phyloP scores from a whole-genome alignment of 2,113 vertebrate genomes.

The Chaenocephalus aceratus region DNA sequence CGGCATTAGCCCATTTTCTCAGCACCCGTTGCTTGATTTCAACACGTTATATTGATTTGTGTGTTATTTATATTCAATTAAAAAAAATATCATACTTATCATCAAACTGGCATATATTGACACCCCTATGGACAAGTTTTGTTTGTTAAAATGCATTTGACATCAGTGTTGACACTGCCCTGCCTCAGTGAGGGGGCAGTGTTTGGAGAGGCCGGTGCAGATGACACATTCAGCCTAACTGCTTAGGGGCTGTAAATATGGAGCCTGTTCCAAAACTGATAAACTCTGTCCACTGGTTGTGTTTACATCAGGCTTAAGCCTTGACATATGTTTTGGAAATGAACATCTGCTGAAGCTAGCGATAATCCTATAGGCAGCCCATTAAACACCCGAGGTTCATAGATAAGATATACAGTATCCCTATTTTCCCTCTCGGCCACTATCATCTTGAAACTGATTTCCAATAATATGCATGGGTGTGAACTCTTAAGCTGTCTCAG shows the following conservation, averaged over 20 bases:
- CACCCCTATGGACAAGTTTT: background rate
- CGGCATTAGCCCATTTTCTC: too few species aligned
- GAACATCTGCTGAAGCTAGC: constrained; percentile 78
- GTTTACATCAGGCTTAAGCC: constrained; percentile 80
- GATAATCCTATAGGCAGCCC: constrained; percentile 82
- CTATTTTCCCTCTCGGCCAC: constrained; percentile 55
- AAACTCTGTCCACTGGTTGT: constrained; percentile 78
- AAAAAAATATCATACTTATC: too few species aligned
- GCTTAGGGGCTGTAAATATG: constrained; percentile 70
- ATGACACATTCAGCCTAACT: constrained; percentile 67
- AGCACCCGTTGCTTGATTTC: too few species aligned
- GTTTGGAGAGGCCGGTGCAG: constrained; percentile 44
- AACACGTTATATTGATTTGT: too few species aligned
- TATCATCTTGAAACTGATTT: constrained; percentile 78
- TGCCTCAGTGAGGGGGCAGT: constrained; percentile 55
- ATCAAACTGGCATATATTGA: too few species aligned
- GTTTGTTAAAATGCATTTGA: constrained; percentile 12
- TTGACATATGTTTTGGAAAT: constrained; percentile 83
- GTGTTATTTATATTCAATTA: too few species aligned
- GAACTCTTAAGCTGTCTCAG: constrained; percentile 72
- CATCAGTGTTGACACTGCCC: constrained; percentile 3
- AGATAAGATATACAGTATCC: constrained; percentile 76
- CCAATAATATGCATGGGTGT: constrained; percentile 65
- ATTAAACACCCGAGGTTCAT: constrained; percentile 78
- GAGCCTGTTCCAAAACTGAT: constrained; percentile 78